Evolutionary conservation across 2,113 vertebrate genomes (phyloP), one percentile per base, ranked within the genome.

Genomic region (Neofelis nebulosa): DNA sequence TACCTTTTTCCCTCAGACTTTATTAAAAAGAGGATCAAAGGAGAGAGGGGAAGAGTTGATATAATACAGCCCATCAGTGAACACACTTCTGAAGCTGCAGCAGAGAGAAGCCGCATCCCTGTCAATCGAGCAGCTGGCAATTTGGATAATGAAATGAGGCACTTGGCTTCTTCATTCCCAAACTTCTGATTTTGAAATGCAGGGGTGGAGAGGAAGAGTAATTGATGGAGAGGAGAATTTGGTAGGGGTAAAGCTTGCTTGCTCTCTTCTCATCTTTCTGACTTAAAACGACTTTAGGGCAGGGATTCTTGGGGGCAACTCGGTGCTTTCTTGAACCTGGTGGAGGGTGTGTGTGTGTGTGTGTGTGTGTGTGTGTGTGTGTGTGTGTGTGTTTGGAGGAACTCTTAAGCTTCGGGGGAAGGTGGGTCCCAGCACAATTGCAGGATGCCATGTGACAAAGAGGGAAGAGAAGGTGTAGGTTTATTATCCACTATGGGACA

Each of bases 21-120:
- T 97, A 98, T 98, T 98, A 98, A 97, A 98, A 95, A 95, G 95
- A 97, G 96, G 97, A 98, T 98, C 97, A 97, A 96, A 98, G 98
- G 97, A 68, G 65, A 80, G 83, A 61, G 82, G 90, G 50, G 27
- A 68, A 93, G 93, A 66, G 89, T 25, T 92, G 93, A 38, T 88
- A 57, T 61, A 65, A 95, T 19, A 9, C 65, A 85, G 69, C 94
- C 92, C 83, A 38, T 96, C 97, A 55, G 82, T 13, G n/a, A 36
- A 68, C 68, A 36, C 27, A 29, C 95, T 95, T 96, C 95, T 89
- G 92, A 95, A 45, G 93, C 88, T 57, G 61, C 15, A 0, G 38
- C 66, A 41, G 52, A 89, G 86, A 66, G 86, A 74, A 90, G 85
- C 18, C 1, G 33, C 38, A 2, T 68, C 82, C 36, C 92, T 74